Conservation (phyloP, 2,113 vertebrate species). For the Rhagologus leucostigma region DNA sequence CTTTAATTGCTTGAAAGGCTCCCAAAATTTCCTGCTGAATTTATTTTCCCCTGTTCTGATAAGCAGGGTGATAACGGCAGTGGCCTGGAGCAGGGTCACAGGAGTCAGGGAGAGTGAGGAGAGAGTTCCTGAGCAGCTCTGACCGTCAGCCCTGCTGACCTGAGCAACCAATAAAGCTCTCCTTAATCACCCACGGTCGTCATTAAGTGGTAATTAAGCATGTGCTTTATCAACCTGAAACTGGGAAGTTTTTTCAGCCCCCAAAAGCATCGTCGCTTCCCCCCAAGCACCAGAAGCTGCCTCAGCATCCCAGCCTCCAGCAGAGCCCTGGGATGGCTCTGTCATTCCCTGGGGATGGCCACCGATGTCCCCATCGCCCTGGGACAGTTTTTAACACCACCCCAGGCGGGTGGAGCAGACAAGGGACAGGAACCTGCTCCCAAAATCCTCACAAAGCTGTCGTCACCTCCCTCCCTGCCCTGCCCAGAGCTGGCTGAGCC, state of each 20-base stretch:
- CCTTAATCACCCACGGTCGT: background rate
- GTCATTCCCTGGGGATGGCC: background rate
- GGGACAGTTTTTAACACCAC: background rate
- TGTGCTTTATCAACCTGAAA: background rate
- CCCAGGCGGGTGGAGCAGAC: background rate
- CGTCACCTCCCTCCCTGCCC: background rate
- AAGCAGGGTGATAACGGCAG: background rate
- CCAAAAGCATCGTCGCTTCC: background rate
- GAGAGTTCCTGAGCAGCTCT: background rate
- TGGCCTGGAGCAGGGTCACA: background rate
- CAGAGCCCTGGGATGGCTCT: background rate
- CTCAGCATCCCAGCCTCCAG: background rate
- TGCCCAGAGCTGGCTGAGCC: background rate
- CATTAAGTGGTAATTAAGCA: background rate
- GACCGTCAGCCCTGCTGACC: background rate
- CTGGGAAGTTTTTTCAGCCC: background rate
- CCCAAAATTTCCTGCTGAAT: background rate
- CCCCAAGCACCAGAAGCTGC: background rate
- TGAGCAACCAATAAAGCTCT: background rate
- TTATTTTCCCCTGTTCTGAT: background rate
- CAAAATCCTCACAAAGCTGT: background rate
- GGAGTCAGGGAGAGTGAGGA: background rate
- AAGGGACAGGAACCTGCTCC: background rate
- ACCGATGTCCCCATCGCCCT: background rate
- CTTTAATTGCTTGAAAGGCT: background rate